phyloP scores from a whole-genome alignment of 2,113 vertebrate species.

The Tachysurus fulvidraco region DNA sequence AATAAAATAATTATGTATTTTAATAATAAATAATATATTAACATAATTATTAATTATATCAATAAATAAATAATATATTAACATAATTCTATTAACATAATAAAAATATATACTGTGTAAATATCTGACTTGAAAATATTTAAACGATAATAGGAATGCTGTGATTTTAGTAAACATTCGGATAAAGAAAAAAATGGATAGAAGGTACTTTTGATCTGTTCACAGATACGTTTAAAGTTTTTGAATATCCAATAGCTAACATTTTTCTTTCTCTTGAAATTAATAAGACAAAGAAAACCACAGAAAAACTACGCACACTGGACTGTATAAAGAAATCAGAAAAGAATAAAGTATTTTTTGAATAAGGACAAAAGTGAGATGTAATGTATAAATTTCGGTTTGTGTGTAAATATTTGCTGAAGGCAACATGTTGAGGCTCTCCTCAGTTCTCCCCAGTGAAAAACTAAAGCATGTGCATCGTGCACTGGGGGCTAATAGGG shows the following conservation, averaged over 20 bases:
- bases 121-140: neutral
- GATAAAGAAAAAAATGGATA: neutral
- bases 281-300: neutral
- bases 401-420: slow-evolving; percentile 67
- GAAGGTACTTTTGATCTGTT: neutral
- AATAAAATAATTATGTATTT: no score
- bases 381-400: neutral
- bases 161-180: neutral
- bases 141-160: neutral
- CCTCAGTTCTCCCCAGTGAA: slow-evolving; percentile 32
- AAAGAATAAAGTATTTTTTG: neutral
- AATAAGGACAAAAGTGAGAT: neutral
- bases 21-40: no score
- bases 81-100: neutral
- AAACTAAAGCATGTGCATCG: slow-evolving; percentile 46
- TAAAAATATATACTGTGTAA: no score
- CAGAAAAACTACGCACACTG: neutral
- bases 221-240: neutral
- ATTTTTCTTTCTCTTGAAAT: neutral
- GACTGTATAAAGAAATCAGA: neutral
- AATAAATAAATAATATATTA: no score
- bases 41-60: no score
- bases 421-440: slow-evolving; percentile 76
- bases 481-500: slow-evolving; percentile 85
- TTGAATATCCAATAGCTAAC: neutral